A percentile compares a stretch with the other conserved stretches of the same genome.
phyloP scores from a whole-genome alignment of 2,797 vertebrate genomes.

The Gymnoscopelus microlampas region DNA sequence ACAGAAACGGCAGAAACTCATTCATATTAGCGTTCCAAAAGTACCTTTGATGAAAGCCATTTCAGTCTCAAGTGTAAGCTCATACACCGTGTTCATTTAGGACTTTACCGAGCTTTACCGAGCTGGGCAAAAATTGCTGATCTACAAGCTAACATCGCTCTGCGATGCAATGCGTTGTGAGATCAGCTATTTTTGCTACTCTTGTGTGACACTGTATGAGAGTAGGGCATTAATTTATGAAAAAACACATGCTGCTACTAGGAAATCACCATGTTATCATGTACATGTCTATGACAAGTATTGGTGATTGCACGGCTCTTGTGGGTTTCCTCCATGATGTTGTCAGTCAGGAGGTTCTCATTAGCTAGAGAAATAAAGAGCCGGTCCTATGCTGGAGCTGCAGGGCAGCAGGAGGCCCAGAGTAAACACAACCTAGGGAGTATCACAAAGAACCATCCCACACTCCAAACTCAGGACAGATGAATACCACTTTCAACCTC shows the following conservation, averaged over 20 bases:
- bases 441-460: conserved; percentile 59
- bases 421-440: conserved; percentile 73
- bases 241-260: too few species aligned
- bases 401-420: conserved; percentile 55
- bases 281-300: conserved; percentile 13
- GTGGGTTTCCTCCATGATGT: not conserved
- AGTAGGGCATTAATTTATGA: too few species aligned
- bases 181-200: too few species aligned
- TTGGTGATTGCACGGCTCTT: conserved; percentile 24
- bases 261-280: too few species aligned
- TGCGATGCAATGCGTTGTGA: too few species aligned
- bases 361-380: conserved; percentile 72
- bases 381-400: conserved; percentile 49
- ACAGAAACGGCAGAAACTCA: not conserved
- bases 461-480: conserved; percentile 75
- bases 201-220: too few species aligned
- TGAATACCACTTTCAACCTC: conserved; percentile 61
- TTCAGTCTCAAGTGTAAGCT: not conserved
- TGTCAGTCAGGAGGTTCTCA: conserved; percentile 71
- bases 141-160: too few species aligned
- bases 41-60: not conserved
- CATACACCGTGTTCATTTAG: too few species aligned
- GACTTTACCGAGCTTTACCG: too few species aligned
- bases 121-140: too few species aligned
- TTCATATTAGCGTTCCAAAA: not conserved